Percentiles rank a stretch among this genome's conserved stretches.
Evolutionary conservation across 1,140 invertebrate genomes (phyloP).

Genomic region (Ylistrum balloti): DNA sequence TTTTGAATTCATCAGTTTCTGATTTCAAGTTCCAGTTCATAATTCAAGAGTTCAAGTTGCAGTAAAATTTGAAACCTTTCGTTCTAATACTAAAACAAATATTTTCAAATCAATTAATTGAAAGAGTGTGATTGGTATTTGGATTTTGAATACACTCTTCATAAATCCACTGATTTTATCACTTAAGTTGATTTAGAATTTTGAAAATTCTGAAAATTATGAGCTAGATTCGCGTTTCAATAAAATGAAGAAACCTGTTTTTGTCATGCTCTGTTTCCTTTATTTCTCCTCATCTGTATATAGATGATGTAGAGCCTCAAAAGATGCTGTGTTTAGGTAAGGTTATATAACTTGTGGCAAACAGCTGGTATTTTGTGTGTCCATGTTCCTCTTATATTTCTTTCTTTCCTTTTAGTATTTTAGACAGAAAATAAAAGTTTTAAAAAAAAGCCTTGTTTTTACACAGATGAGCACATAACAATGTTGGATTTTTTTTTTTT

Average conservation of each 20-base stretch:
- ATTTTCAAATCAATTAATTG: too few relatives aligned
- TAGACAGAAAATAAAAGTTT: neutral
- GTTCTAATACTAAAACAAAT: too few relatives aligned
- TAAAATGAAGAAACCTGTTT: neutral
- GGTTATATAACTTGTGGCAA: slow-evolving; percentile 11
- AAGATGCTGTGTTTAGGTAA: slow-evolving; percentile 66
- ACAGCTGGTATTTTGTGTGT: slow-evolving; percentile 2
- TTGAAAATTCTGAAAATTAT: neutral
- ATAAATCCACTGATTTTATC: too few relatives aligned
- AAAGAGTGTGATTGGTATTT: too few relatives aligned
- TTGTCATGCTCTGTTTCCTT: slow-evolving; percentile 44
- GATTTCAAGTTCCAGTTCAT: too few relatives aligned
- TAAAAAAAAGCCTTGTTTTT: neutral
- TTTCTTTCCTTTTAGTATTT: slow-evolving; percentile 31
- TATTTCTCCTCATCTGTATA: slow-evolving; percentile 57
- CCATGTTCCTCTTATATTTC: neutral
- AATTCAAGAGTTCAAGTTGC: too few relatives aligned
- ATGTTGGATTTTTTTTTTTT: neutral
- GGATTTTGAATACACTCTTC: too few relatives aligned
- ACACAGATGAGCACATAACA: slow-evolving; percentile 24
- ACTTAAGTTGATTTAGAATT: too few relatives aligned
- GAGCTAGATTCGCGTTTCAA: neutral
- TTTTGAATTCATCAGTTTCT: too few relatives aligned
- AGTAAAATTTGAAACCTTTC: too few relatives aligned
- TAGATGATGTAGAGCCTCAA: slow-evolving; percentile 65